Evolutionary conservation across 1,140 invertebrate genomes (phyloP).

Genomic region (Ectropis grisescens): DNA sequence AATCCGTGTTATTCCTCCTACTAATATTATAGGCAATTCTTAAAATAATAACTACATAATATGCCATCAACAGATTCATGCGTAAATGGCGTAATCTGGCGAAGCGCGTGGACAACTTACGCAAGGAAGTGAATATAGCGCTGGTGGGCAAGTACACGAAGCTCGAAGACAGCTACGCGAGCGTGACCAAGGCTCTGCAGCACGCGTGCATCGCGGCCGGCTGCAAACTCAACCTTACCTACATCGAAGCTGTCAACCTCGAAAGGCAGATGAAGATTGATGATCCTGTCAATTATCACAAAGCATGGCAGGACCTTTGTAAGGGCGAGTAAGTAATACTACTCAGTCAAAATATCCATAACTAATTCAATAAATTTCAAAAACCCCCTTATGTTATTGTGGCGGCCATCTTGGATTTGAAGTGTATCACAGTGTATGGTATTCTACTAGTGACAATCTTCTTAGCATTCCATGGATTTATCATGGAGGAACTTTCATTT

Average conservation of each 20-base stretch:
- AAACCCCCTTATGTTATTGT: too few species aligned
- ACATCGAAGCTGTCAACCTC: slow-evolving; percentile 92
- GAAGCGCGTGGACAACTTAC: slow-evolving; percentile 83
- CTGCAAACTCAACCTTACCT: slow-evolving; percentile 89
- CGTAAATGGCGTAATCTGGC: slow-evolving; percentile 92
- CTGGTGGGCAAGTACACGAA: slow-evolving; percentile 99
- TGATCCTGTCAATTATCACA: slow-evolving; percentile 89
- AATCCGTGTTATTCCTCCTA: too few species aligned
- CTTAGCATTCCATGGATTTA: too few species aligned
- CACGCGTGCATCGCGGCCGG: slow-evolving; percentile 90
- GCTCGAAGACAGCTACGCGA: slow-evolving; percentile 96
- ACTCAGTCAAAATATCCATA: too few species aligned
- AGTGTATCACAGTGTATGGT: too few species aligned
- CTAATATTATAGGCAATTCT: too few species aligned
- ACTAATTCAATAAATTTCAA: too few species aligned
- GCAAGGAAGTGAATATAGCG: slow-evolving; percentile 89
- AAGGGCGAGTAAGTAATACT: slow-evolving; percentile 88
- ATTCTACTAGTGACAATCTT: too few species aligned
- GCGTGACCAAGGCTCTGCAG: slow-evolving; percentile 94
- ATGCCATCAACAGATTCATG: slow-evolving; percentile 76
- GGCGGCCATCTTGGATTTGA: too few species aligned
- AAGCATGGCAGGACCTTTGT: slow-evolving; percentile 94
- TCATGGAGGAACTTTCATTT: too few species aligned
- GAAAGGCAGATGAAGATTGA: slow-evolving; percentile 80
- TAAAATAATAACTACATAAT: too few species aligned